Evolutionary conservation across 2,888 invertebrate genomes (phyloP), one percentile per base, ranked within the genome.

Genomic region (Harmothoe impar): DNA sequence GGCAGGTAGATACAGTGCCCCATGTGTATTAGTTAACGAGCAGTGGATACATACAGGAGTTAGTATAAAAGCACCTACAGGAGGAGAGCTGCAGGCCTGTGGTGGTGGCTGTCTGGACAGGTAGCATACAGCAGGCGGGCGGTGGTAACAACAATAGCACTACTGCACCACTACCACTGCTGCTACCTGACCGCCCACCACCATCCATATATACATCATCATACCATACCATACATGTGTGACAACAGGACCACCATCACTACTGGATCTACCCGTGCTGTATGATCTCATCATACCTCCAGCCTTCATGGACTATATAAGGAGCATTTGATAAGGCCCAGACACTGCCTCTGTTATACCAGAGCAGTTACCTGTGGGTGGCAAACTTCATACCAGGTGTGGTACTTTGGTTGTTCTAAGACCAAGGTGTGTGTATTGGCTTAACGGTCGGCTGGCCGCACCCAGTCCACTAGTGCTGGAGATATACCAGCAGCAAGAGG

Each of bases 371-470:
- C 43, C 43, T 43, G 43, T n/a, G n/a, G n/a, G n/a, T n/a, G n/a
- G n/a, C n/a, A 43, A 43, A 43, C 43, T 43, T 43, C 43, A 43
- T 7, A 43, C 43, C 43, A 43, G 43, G 43, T 43, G 3, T 43
- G 43, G 10, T 43, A 43, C n/a, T n/a, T n/a, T n/a, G n/a, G n/a
- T n/a, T n/a, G n/a, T n/a, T n/a, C n/a, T n/a, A n/a, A n/a, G n/a
- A n/a, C 43, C 43, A 43, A 43, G 43, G 43, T 43, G 43, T 43
- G 43, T 43, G 43, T 43, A 43, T 43, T 43, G 43, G 43, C 72
- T 72, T 29, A 72, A 72, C 72, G 72, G 72, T 72, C 72, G 72
- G 72, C 29, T 72, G 72, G 62, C 7, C n/a, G 62, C n/a, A 62
- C 43, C 43, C 43, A 7, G 43, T 43, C 43, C 43, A 43, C 43